A percentile compares a stretch with the other conserved stretches of the same genome.
phyloP scores from a whole-genome alignment of 2,113 vertebrate genomes.

The Agelaius tricolor region DNA sequence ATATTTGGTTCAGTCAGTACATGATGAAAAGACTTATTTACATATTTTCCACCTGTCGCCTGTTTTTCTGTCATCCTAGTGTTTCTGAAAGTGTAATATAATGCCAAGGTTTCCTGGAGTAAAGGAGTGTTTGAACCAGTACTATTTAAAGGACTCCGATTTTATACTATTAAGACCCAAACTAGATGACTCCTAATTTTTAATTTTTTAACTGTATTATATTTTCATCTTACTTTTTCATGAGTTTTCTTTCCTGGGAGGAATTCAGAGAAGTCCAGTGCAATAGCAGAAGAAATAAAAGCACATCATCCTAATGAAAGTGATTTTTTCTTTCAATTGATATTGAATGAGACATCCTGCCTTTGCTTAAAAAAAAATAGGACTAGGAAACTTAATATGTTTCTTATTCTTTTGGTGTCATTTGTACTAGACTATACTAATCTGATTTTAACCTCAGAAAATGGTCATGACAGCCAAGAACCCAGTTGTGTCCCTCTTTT shows the following conservation, averaged over 20 bases:
- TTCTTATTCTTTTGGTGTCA: background rate
- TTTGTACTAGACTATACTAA: background rate
- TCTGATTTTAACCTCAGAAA: background rate
- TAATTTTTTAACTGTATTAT: background rate
- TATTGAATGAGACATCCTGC: background rate
- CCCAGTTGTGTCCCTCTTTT: background rate
- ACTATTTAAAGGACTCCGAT: background rate
- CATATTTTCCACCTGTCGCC: constrained; percentile 25
- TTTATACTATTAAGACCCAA: background rate
- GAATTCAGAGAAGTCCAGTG: background rate
- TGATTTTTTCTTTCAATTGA: background rate
- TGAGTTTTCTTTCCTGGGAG: background rate
- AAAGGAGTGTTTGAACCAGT: background rate
- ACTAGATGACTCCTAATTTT: background rate
- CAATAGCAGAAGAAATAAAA: background rate
- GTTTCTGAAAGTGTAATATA: background rate
- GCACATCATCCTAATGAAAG: background rate
- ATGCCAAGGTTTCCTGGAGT: background rate
- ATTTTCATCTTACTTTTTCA: background rate
- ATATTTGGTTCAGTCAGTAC: constrained; percentile 5
- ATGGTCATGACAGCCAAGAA: background rate
- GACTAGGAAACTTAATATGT: background rate
- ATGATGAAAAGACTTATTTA: constrained; percentile 41
- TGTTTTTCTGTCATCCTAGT: background rate
- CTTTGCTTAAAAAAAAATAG: background rate